These are phyloP conservation scores for Callaeas wilsoni DNA, from an alignment of 2,113 vertebrate species.

Conservation along the genomic window DNA sequence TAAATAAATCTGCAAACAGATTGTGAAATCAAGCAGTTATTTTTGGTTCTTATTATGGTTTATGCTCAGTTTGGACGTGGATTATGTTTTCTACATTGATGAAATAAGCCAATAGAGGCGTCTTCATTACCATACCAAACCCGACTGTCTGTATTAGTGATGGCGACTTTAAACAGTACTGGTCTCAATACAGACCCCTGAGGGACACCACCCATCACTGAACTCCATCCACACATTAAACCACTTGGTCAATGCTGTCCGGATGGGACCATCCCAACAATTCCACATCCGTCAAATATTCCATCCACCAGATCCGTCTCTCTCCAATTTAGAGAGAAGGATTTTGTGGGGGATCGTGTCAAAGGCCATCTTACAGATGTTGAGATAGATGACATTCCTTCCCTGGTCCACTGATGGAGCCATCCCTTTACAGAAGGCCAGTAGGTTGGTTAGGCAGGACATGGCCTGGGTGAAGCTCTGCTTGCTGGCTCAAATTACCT, in stretches of 20 bases:
- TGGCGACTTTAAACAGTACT: background rate
- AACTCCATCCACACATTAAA: background rate
- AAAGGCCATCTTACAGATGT: background rate
- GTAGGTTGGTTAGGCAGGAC: background rate
- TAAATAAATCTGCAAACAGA: background rate
- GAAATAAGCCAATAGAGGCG: background rate
- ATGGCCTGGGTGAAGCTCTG: background rate
- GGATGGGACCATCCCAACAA: background rate
- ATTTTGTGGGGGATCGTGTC: fast-evolving
- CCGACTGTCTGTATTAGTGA: background rate
- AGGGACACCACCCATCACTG: too few species aligned
- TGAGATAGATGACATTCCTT: background rate
- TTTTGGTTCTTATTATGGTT: background rate
- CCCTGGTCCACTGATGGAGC: background rate
- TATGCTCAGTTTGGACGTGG: background rate
- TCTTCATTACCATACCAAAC: background rate
- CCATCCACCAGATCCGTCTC: background rate
- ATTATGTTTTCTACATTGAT: background rate
- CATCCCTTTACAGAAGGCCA: background rate
- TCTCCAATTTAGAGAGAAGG: background rate
- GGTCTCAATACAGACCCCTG: background rate
- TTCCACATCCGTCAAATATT: background rate
- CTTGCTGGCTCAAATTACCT: background rate
- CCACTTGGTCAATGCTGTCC: background rate
- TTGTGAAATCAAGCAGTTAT: background rate